Evolutionary conservation across 2,113 vertebrate species (phyloP), one percentile per base, ranked within the genome.

Genomic region (Hippolais icterina): DNA sequence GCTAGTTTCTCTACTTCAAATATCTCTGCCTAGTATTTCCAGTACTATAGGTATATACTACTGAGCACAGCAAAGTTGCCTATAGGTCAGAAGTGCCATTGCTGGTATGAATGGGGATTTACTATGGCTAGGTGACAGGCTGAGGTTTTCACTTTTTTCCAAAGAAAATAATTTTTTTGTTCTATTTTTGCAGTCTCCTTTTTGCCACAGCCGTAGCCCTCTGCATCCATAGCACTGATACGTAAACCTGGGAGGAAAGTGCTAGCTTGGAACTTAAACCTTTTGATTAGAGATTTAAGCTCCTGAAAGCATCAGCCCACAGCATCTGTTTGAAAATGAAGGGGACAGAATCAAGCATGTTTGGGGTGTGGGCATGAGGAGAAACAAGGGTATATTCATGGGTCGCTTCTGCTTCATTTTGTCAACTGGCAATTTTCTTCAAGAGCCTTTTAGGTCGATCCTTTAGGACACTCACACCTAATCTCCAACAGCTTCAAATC

Each of bases 371-470:
- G 39, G 60, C 29, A 42, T 39, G 41, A 65, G 37, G 46, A 85
- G 46, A 80, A 93, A 87, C 47, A 91, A 93, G 35, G 77, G 35
- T 47, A n/a, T 79, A 77, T 93, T 84, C 78, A 72, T 47, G 15
- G 52, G 29, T 76, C 59, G 70, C 66, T 91, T 74, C 87, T 94
- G 89, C 63, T 95, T 94, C 46, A 2, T 89, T 95, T 68, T 83
- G 94, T 93, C 95, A 95, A 57, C 74, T 85, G 91, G 66, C 87
- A 85, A 7, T 49, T 95, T 93, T 91, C 84, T 87, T 76, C 77
- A 83, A 85, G 49, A 85, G 53, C 70, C 49, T 61, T 78, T 87
- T 64, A 65, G 87, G 53, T 89, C 91, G 64, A 13, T 95, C 66
- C 83, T 69, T 95, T 39, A 53, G 66, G 57, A 46, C 57, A 29